A percentile compares a stretch with the other conserved stretches of the same genome.
phyloP scores from a whole-genome alignment of 1,140 invertebrate species.

The Thrips palmi region DNA sequence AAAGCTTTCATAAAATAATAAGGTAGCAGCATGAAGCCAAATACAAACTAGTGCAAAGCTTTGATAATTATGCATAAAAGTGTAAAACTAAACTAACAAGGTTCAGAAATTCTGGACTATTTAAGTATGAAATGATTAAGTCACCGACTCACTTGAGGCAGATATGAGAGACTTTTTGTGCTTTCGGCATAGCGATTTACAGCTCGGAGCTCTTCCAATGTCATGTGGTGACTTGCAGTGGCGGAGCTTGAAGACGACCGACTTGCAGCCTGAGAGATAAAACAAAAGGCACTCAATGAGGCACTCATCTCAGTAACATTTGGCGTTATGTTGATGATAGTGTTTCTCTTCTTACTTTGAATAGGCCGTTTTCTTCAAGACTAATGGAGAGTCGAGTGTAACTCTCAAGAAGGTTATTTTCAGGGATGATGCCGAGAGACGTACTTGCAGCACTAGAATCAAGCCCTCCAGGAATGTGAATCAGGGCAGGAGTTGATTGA shows the following conservation, averaged over 20 bases:
- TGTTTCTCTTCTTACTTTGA: slow-evolving; percentile 38
- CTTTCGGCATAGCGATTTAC: slow-evolving; percentile 82
- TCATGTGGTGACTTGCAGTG: slow-evolving; percentile 37
- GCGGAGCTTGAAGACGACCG: slow-evolving; percentile 19
- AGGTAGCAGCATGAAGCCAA: not conserved
- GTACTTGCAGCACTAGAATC: slow-evolving; percentile 26
- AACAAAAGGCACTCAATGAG: not conserved
- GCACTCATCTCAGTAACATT: not conserved
- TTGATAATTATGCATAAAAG: too few species aligned
- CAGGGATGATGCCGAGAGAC: slow-evolving; percentile 60
- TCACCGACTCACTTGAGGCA: slow-evolving; percentile 54
- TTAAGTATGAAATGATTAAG: not conserved
- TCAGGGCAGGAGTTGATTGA: slow-evolving; percentile 61
- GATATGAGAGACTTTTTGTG: slow-evolving; percentile 75
- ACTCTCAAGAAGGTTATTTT: slow-evolving; percentile 66
- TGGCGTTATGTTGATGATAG: not conserved
- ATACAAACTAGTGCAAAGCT: too few species aligned
- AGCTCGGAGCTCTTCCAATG: slow-evolving; percentile 60
- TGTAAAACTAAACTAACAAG: too few species aligned
- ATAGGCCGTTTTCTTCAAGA: slow-evolving; percentile 63
- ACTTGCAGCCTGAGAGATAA: slow-evolving; percentile 16
- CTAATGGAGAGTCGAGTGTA: slow-evolving; percentile 71
- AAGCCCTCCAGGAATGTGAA: slow-evolving; percentile 38
- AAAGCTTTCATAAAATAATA: not conserved
- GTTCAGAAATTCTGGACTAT: too few species aligned